Conservation (phyloP, 2,888 invertebrate genomes). For the Tenthredo distinguenda region DNA sequence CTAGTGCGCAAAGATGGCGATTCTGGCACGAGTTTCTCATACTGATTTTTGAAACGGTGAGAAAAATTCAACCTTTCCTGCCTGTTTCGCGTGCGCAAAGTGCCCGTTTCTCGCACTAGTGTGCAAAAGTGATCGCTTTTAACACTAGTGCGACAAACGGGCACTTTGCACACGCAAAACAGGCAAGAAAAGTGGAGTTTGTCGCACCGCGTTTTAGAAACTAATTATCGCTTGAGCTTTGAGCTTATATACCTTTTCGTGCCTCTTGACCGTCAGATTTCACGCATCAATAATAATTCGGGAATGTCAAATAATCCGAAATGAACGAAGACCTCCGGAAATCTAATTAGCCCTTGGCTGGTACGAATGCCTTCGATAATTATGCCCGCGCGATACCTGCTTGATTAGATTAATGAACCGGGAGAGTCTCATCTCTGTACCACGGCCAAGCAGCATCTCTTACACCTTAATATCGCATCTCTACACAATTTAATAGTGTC, state of each 20-base stretch:
- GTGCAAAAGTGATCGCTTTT: too few relatives aligned
- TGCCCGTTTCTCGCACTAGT: too few relatives aligned
- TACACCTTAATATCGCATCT: not conserved
- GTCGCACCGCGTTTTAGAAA: too few relatives aligned
- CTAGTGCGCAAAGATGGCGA: too few relatives aligned
- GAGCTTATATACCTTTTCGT: not conserved
- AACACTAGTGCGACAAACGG: too few relatives aligned
- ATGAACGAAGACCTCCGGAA: not conserved
- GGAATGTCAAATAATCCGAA: slow-evolving; percentile 1
- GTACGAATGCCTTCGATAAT: not conserved
- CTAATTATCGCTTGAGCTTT: not conserved
- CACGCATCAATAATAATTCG: not conserved
- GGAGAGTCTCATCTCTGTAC: not conserved
- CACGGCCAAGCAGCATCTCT: not conserved
- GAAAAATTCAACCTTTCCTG: too few relatives aligned
- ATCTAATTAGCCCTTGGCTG: not conserved
- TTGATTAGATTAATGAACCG: slow-evolving; percentile 16
- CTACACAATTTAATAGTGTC: slow-evolving; percentile 4
- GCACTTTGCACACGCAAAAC: too few relatives aligned
- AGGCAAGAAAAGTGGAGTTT: too few relatives aligned
- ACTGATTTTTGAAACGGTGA: too few relatives aligned
- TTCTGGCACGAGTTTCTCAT: too few relatives aligned
- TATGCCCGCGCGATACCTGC: not conserved
- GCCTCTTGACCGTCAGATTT: not conserved
- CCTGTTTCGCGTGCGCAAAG: too few relatives aligned